A percentile compares a stretch with the other conserved stretches of the same genome.
phyloP scores from a whole-genome alignment of 1,140 invertebrate species.

The Lethocerus indicus region DNA sequence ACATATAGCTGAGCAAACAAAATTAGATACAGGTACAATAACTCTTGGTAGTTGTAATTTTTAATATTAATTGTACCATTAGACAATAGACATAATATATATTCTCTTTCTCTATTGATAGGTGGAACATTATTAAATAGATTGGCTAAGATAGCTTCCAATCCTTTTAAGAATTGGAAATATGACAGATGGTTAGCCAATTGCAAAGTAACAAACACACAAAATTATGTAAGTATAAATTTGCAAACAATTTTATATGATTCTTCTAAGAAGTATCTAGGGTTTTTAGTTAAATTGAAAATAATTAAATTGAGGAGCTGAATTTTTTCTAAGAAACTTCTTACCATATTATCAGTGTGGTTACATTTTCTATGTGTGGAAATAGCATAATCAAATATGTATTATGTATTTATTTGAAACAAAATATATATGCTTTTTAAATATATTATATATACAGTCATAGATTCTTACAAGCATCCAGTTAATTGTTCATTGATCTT shows the following conservation, averaged over 20 bases:
- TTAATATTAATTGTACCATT: slow-evolving; percentile 3
- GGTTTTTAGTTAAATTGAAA: neutral
- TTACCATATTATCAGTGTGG: neutral
- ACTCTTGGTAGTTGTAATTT: slow-evolving; percentile 21
- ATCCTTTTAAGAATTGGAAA: slow-evolving; percentile 67
- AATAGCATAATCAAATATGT: too few species aligned
- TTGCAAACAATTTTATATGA: neutral
- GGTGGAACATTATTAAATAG: slow-evolving; percentile 32
- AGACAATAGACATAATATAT: neutral
- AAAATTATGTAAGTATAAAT: too few species aligned
- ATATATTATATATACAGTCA: too few species aligned
- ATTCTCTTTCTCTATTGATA: slow-evolving; percentile 19
- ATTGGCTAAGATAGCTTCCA: slow-evolving; percentile 44
- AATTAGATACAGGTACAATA: slow-evolving; percentile 33
- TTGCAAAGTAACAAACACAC: too few species aligned
- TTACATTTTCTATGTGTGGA: too few species aligned
- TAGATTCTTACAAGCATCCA: too few species aligned
- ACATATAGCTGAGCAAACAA: slow-evolving; percentile 63
- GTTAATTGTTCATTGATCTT: too few species aligned
- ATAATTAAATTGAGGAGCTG: neutral
- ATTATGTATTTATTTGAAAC: too few species aligned
- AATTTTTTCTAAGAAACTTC: neutral
- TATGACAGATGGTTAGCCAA: slow-evolving; percentile 28
- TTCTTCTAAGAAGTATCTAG: neutral
- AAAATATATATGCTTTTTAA: too few species aligned